Conservation (phyloP, 2,888 invertebrate genomes). For the Pyrrhosoma nymphula region DNA sequence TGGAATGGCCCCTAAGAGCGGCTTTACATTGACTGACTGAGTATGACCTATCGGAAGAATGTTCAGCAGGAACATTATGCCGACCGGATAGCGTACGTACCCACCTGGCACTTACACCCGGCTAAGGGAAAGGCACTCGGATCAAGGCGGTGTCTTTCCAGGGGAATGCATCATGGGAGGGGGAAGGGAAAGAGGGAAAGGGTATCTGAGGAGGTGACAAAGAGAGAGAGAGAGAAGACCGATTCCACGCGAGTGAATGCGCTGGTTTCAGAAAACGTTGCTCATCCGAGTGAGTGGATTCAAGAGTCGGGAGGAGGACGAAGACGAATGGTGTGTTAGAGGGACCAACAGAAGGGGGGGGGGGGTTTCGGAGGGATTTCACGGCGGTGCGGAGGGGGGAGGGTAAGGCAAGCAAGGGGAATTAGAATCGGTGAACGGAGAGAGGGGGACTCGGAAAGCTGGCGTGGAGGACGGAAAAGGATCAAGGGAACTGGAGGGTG, state of each 20-base stretch:
- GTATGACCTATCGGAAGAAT: no score
- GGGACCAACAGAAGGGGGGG: neutral
- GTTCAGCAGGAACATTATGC: no score
- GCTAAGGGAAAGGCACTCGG: neutral
- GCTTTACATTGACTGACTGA: no score
- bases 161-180: neutral
- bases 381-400: neutral
- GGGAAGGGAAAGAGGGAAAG: neutral
- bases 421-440: neutral
- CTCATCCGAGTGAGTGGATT: conserved; percentile 50
- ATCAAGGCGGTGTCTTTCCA: neutral
- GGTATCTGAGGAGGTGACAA: neutral
- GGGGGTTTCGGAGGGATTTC: neutral
- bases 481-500: neutral
- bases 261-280: conserved; percentile 42
- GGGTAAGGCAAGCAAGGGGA: no score
- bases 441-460: no score
- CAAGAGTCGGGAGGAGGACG: conserved; percentile 12
- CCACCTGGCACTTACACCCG: neutral
- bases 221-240: conserved; percentile 6
- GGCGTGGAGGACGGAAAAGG: no score
- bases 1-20: no score
- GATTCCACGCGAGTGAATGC: conserved; percentile 26
- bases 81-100: no score
- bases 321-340: neutral